Evolutionary conservation across 2,888 invertebrate species (phyloP).

Genomic region (Caenorhabditis afra): DNA sequence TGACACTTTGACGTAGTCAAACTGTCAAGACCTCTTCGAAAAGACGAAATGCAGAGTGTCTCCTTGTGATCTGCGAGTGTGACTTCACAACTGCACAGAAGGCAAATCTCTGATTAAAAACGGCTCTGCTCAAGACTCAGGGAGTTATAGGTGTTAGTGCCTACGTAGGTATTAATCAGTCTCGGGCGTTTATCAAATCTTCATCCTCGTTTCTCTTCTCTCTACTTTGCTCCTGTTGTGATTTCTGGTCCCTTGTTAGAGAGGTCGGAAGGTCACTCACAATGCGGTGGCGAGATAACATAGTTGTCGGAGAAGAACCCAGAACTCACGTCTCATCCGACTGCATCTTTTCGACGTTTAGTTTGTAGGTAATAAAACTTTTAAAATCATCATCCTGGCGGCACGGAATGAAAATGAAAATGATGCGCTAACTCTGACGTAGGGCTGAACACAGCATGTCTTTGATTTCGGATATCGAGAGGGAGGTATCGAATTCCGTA

Average conservation of each 20-base stretch:
- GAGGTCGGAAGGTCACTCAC: no score
- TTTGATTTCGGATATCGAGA: slow-evolving; percentile 15
- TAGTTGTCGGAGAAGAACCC: neutral
- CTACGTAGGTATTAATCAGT: slow-evolving; percentile 3
- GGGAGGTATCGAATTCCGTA: slow-evolving; percentile 41
- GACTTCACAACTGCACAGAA: no score
- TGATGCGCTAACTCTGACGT: slow-evolving; percentile 29
- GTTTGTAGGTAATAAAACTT: slow-evolving; percentile 5
- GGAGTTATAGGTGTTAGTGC: no score
- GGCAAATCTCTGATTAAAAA: no score
- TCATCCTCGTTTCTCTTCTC: slow-evolving; percentile 6
- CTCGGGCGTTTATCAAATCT: slow-evolving; percentile 5
- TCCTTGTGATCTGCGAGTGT: no score
- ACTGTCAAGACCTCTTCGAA: slow-evolving; percentile 17
- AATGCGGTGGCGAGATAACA: no score
- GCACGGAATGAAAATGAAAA: slow-evolving; percentile 19
- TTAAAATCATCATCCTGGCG: slow-evolving; percentile 43
- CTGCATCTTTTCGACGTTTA: slow-evolving; percentile 10
- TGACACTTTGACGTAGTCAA: slow-evolving; percentile 23
- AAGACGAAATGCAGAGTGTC: neutral
- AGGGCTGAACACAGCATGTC: slow-evolving; percentile 47
- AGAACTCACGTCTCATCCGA: slow-evolving; percentile 29
- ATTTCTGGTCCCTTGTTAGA: no score
- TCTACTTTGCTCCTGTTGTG: no score
- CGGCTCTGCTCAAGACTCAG: neutral